Conservation (phyloP, 1,140 invertebrate species). For the Eupristina koningsbergeri region DNA sequence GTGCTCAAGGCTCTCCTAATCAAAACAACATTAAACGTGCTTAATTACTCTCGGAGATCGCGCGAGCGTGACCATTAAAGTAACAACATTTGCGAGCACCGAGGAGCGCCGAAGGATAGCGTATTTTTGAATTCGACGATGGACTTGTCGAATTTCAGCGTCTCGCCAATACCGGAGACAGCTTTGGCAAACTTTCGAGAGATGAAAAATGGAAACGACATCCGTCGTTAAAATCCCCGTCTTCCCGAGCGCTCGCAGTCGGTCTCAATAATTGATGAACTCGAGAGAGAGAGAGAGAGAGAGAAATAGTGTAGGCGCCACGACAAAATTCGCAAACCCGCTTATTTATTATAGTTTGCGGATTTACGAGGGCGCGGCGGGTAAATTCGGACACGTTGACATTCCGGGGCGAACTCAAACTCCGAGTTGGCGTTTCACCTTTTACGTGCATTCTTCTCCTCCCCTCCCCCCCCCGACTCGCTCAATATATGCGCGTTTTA, state of each 20-base stretch:
- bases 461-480: no score
- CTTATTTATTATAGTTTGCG: slow-evolving; percentile 34
- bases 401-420: background rate
- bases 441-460: background rate
- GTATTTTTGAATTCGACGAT: background rate
- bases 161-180: no score
- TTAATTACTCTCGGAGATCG: background rate
- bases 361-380: slow-evolving; percentile 41
- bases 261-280: background rate
- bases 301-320: no score
- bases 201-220: no score
- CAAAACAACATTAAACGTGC: background rate
- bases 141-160: no score
- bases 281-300: no score
- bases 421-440: background rate
- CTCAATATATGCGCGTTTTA: background rate
- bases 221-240: no score
- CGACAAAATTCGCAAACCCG: background rate
- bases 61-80: background rate
- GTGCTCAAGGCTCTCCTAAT: background rate
- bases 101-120: background rate
- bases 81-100: background rate
- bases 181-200: no score
- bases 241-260: background rate
- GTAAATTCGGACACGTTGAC: slow-evolving; percentile 20